These are phyloP conservation scores for Chironomus tepperi DNA, from an alignment of 1,140 invertebrate species.

Conservation along the genomic window DNA sequence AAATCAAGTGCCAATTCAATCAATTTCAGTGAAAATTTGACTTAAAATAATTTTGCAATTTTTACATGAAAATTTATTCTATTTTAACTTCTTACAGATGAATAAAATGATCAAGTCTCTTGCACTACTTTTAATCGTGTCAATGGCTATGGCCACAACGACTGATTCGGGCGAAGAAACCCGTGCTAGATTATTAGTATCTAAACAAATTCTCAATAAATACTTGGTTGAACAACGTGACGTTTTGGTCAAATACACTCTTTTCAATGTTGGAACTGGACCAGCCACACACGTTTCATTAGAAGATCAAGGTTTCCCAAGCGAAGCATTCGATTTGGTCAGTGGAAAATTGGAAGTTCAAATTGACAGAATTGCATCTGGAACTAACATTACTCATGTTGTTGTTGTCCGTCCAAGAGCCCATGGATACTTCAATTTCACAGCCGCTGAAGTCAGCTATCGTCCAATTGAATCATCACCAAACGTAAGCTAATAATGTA, in stretches of 20 bases:
- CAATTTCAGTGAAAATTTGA: neutral
- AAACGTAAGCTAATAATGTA: slow-evolving; percentile 43
- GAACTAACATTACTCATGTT: slow-evolving; percentile 88
- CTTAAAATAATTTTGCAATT: neutral
- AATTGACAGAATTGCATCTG: slow-evolving; percentile 83
- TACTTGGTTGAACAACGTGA: slow-evolving; percentile 98
- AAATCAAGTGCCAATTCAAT: neutral
- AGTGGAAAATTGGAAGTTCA: slow-evolving; percentile 74
- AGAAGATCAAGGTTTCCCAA: slow-evolving; percentile 81
- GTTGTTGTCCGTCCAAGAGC: slow-evolving; percentile 83
- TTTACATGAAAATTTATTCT: neutral
- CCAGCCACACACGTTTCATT: slow-evolving; percentile 83
- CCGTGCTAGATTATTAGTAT: slow-evolving; percentile 63
- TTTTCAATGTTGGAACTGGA: slow-evolving; percentile 76
- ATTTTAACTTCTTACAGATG: neutral
- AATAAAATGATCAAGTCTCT: neutral
- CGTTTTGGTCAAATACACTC: slow-evolving; percentile 84
- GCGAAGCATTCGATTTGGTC: slow-evolving; percentile 77
- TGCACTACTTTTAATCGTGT: neutral
- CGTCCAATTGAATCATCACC: slow-evolving; percentile 66
- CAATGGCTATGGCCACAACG: slow-evolving; percentile 31
- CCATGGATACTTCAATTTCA: slow-evolving; percentile 95
- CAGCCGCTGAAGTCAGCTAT: slow-evolving; percentile 88
- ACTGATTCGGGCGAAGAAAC: slow-evolving; percentile 55
- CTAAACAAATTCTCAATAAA: slow-evolving; percentile 91